Base-by-base conservation (phyloP, 2,888 invertebrate species). In the Nemotelus pantherinus region DNA sequence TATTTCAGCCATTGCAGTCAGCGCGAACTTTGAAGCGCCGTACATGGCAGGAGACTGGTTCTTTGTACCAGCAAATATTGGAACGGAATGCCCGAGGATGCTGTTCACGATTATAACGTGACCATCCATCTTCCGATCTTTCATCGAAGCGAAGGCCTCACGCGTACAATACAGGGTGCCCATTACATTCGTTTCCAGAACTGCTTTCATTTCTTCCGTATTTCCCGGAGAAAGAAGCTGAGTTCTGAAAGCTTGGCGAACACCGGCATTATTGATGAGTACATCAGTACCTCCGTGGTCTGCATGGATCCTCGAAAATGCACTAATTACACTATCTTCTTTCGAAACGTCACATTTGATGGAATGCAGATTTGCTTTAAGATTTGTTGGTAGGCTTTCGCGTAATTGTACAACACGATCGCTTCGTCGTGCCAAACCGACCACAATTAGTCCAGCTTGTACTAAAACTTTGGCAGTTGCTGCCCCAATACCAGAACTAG, bases 401-500 rank as follows among this genome's bases (percentile, higher is more conserved):
- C 47, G 25, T 3, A 70, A 6, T 2, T 4, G 41, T 43, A 53
- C 43, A 39, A 70, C 43, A 41, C 70, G 53, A 25, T 53, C 43
- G 4, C 10, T 44, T 70, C 89, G 87, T 70, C 90, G 85, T 0
- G 90, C 90, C 81, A 90, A 84, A 0, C 89, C 90, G 0, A 90
- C 87, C 2, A 91, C 91, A 72, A 87, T 86, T 82, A 91, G 82
- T 2, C 91, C 91, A 48, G 87, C 86, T 75, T 85, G 82, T 3
- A 88, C 87, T 53, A 91, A 82, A 7, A 87, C 85, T 53, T 84
- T 84, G 0, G 86, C 86, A 78, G 89, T 88, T 7, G 88, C 89
- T 2, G 89, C 89, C 9, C 90, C 92, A 76, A 92, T 92, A 3
- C 92, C 92, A 0, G 88, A 86, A 83, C 91, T 91, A 39, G 91